A percentile compares a stretch with the other conserved stretches of the same genome.
phyloP scores from a whole-genome alignment of 1,140 invertebrate genomes.

The Himalopsyche phryganea region DNA sequence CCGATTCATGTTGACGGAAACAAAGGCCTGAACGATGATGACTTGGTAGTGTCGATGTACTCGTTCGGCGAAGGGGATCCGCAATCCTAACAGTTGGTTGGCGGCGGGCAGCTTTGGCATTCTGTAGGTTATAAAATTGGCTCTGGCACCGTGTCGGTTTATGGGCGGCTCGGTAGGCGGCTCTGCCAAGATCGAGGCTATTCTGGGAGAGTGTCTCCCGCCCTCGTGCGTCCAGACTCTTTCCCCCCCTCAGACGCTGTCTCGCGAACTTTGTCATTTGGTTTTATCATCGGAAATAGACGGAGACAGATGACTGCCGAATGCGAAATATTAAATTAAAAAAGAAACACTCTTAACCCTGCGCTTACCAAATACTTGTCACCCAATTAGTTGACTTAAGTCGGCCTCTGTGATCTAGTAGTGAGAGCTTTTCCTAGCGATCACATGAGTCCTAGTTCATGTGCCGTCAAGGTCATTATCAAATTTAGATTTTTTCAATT shows the following conservation, averaged over 20 bases:
- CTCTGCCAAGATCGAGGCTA: slow-evolving; percentile 22
- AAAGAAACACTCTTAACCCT: background rate
- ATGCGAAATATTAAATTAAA: background rate
- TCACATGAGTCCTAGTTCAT: too few relatives aligned
- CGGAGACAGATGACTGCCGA: background rate
- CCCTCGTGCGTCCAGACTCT: background rate
- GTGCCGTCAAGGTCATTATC: too few relatives aligned
- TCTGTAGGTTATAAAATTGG: slow-evolving; percentile 17
- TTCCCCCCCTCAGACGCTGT: background rate
- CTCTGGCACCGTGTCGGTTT: slow-evolving; percentile 17
- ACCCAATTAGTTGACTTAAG: too few relatives aligned
- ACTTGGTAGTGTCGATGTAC: too few relatives aligned
- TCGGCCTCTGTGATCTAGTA: too few relatives aligned
- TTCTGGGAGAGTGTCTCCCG: slow-evolving; percentile 20
- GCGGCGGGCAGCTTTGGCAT: slow-evolving; percentile 13
- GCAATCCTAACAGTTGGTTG: too few relatives aligned
- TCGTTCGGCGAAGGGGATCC: too few relatives aligned
- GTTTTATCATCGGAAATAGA: slow-evolving; percentile 12
- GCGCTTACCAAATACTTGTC: background rate
- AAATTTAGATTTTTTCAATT: too few relatives aligned
- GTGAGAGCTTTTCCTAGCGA: too few relatives aligned
- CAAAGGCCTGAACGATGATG: too few relatives aligned
- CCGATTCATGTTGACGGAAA: too few relatives aligned
- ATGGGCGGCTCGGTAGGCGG: slow-evolving; percentile 16
- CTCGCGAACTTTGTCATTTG: slow-evolving; percentile 18